Evolutionary conservation across 2,113 vertebrate species (phyloP), one percentile per base, ranked within the genome.

Genomic region (Sebastes schlegelii): DNA sequence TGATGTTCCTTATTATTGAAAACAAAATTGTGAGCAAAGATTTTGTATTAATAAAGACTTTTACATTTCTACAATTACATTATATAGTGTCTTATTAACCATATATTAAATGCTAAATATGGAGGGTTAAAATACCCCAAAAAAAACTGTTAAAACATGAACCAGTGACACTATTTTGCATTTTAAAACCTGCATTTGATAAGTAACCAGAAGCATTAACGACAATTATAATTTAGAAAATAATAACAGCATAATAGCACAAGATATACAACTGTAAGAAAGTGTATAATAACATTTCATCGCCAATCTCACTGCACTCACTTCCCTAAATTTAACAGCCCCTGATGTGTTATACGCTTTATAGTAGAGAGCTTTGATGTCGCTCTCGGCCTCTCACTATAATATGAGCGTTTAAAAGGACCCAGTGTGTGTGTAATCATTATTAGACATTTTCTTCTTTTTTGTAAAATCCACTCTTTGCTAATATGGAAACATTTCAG

Each of bases 401-500:
- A 80, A 89, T 87, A 71, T 10, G 57, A 63, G 51, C 61, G 12
- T 85, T 88, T 85, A 79, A 78, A 82, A 66, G 72, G 84, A 55
- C 81, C 69, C 72, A 51, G 51, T 8, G 86, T 83, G 89, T 14
- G 54, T 12, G 55, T 12, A 67, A 60, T 84, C 52, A 82, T 85
- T 82, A 89, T 60, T 69, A 88, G 66, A 81, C 14, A 0, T 83
- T 82, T 88, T 80, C 48, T 23, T 69, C 55, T 58, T 79, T 67
- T 23, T 49, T 42, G n/a, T 45, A 26, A 34, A 34, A 34, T 61
- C 55, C 19, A 83, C 26, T 51, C 14, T 68, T 7, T 0, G 49
- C 64, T 90, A 86, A 85, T 89, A 89, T 85, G 87, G 88, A 92
- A 89, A 91, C 70, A 82, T 88, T 87, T 86, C 80, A 64, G 77